Evolutionary conservation across 2,113 vertebrate genomes (phyloP).

Genomic region (Chrysemys picta): DNA sequence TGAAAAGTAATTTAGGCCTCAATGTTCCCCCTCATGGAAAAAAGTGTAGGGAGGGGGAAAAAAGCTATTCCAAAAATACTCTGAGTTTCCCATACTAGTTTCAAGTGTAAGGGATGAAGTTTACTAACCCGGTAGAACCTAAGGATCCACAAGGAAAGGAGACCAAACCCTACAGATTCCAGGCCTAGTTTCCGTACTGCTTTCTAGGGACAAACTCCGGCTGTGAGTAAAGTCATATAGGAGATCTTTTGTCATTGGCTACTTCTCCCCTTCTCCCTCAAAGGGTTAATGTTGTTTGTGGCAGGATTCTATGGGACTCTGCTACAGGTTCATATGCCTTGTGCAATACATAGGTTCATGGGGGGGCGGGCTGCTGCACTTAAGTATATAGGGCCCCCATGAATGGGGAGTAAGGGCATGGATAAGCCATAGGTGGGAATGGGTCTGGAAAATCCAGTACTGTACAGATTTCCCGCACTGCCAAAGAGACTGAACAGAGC

Average conservation of each 20-base stretch:
- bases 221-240: background rate
- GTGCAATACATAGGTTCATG: rapidly evolving
- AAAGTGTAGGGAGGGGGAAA: background rate
- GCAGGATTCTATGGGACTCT: background rate
- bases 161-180: background rate
- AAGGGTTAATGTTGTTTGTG: background rate
- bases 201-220: background rate
- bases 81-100: background rate
- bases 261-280: background rate
- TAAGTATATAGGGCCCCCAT: background rate
- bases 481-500: background rate
- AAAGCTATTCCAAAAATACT: background rate
- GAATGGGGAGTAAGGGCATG: background rate
- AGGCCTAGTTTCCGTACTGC: background rate
- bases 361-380: background rate
- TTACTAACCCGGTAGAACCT: background rate
- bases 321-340: rapidly evolving
- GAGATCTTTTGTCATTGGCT: background rate
- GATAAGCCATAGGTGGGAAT: background rate
- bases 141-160: background rate
- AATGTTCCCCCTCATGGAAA: background rate
- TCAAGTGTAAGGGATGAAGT: background rate
- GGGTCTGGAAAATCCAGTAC: background rate
- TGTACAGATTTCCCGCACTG: too few relatives aligned
- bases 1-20: conserved; percentile 10